Evolutionary conservation across 1,140 invertebrate genomes (phyloP), one percentile per base, ranked within the genome.

Genomic region (Cherax destructor): DNA sequence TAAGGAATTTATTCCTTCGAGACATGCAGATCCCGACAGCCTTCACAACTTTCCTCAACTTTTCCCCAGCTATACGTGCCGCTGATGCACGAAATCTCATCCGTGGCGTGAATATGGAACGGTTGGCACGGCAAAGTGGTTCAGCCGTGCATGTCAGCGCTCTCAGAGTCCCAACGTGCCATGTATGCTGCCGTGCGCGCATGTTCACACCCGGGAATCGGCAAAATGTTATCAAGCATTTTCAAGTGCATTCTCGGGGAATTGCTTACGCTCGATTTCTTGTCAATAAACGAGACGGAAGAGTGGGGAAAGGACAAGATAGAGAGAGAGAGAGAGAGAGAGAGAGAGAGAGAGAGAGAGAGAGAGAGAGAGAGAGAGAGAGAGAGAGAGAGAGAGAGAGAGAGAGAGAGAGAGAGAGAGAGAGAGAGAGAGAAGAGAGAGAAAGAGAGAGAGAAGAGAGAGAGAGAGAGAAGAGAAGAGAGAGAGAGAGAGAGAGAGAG

Each of bases 221-320:
- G 69, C 69, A 74, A 74, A 72, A 72, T 72, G 69, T 72, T 72
- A 72, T 72, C 69, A 74, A 74, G 69, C 69, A 74, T 74, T 74
- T 74, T 74, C 16, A 74, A 74, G 69, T 10, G 69, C 24, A 74
- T 74, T 74, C 69, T 74, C 69, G 9, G 69, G n/a, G 24, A 74
- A 74, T 41, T 74, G 69, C n/a, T 24, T 74, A 74, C 69, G 69
- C 69, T 74, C 69, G 69, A 74, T 74, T 74, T 30, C 69, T 74
- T 74, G 69, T 74, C 69, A 74, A 74, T 74, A 74, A 74, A 74
- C 69, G 24, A 21, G 21, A 74, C 30, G 24, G 69, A 74, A 30
- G 69, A 74, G 69, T 24, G 69, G 11, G 24, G 11, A 74, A 0
- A 21, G 30, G 69, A 30, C 11, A 69, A 16, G 9, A 16, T 1